Percentiles rank a stretch among this genome's conserved stretches.
phyloP scores from a whole-genome alignment of 2,797 vertebrate species.

The Salmo trutta region DNA sequence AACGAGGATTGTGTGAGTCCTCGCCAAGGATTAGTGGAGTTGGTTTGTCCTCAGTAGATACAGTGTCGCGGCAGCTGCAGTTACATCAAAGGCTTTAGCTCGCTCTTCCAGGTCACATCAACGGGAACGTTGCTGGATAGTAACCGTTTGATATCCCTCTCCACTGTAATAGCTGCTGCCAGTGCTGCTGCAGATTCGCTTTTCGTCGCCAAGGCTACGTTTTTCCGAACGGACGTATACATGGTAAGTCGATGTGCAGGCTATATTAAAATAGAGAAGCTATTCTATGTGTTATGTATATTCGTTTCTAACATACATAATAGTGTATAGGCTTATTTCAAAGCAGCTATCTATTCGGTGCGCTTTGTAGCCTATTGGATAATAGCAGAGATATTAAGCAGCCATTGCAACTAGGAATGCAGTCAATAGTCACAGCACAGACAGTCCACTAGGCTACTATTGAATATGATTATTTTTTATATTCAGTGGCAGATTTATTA shows the following conservation, averaged over 20 bases:
- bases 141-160: conserved; percentile 19
- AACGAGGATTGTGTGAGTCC: conserved; percentile 12
- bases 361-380: neutral
- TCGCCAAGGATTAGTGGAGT: conserved; percentile 55
- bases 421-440: conserved; percentile 20
- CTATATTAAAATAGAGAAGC: neutral
- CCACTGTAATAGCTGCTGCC: conserved; percentile 1
- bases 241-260: conserved; percentile 29
- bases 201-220: conserved; percentile 2
- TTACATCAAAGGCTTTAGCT: conserved; percentile 54
- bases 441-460: conserved; percentile 25
- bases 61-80: conserved; percentile 68
- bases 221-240: neutral
- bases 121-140: conserved; percentile 52
- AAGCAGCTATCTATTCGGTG: neutral
- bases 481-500: conserved; percentile 1
- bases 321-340: neutral
- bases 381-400: conserved; percentile 4
- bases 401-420: conserved; percentile 16
- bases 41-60: conserved; percentile 64
- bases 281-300: neutral
- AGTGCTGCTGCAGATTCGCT: neutral
- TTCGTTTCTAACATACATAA: neutral
- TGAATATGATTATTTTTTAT: neutral
- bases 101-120: conserved; percentile 52